These are phyloP conservation scores for Lepidurus apus DNA, from an alignment of 1,140 invertebrate species.

Conservation along the genomic window DNA sequence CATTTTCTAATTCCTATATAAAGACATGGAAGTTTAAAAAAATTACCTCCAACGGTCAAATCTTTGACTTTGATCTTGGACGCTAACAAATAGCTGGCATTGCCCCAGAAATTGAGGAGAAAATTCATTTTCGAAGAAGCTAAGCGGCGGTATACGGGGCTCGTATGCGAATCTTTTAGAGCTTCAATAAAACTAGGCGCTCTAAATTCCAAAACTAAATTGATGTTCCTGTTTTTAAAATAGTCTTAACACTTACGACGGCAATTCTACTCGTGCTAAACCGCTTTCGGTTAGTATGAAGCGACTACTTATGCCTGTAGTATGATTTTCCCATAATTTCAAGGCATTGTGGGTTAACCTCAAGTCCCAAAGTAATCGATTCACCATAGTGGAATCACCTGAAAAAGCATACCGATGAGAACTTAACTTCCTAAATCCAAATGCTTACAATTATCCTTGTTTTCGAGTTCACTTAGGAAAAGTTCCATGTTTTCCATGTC, in stretches of 20 bases:
- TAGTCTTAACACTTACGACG: background rate
- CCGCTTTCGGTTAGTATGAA: constrained; percentile 24
- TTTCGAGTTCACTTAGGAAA: background rate
- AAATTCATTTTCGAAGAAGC: background rate
- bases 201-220: background rate
- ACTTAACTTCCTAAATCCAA: background rate
- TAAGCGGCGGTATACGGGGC: constrained; percentile 21
- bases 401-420: background rate
- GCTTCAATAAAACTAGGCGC: constrained; percentile 13
- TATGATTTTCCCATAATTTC: constrained; percentile 20
- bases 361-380: constrained; percentile 26
- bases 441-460: background rate
- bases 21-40: background rate
- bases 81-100: constrained; percentile 24
- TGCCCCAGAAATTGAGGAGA: background rate
- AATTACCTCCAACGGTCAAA: constrained; percentile 24
- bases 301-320: background rate
- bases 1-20: background rate
- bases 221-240: background rate
- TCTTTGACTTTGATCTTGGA: constrained; percentile 27
- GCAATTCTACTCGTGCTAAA: constrained; percentile 15
- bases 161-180: constrained; percentile 21
- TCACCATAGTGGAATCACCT: constrained; percentile 23
- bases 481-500: background rate
- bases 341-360: constrained; percentile 22